A percentile compares a stretch with the other conserved stretches of the same genome.
These are phyloP conservation scores for Nycticebus coucang DNA, from an alignment of 2,113 vertebrate species.

Conservation along the genomic window DNA sequence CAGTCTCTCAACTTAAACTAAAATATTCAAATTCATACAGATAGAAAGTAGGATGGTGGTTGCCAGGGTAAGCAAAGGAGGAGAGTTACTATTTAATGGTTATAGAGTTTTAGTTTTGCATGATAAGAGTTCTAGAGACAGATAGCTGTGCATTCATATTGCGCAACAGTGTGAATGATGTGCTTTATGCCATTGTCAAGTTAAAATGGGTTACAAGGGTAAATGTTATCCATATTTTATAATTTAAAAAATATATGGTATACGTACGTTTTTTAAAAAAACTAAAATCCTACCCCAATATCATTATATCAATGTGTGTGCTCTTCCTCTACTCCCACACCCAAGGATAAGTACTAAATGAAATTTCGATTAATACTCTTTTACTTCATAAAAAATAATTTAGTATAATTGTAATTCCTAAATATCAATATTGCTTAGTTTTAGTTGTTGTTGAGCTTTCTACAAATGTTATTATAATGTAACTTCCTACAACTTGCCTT, in stretches of 20 bases:
- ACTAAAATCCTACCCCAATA: neutral
- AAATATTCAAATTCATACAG: neutral
- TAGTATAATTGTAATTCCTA: neutral
- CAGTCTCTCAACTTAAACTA: neutral
- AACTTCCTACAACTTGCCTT: neutral
- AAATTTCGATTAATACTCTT: slow-evolving; percentile 4
- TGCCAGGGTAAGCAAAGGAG: neutral
- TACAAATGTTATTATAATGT: neutral
- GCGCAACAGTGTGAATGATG: neutral
- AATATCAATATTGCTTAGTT: neutral
- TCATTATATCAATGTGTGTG: neutral
- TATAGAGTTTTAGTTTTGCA: neutral
- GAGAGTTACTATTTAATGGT: neutral
- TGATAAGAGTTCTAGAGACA: neutral
- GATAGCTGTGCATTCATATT: neutral
- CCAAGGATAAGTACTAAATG: neutral
- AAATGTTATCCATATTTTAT: slow-evolving; percentile 16
- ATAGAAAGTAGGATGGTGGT: neutral
- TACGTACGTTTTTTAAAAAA: neutral
- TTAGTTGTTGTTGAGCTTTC: neutral
- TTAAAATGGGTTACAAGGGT: neutral
- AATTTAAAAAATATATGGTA: neutral
- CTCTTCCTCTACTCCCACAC: neutral
- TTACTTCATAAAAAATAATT: slow-evolving; percentile 9
- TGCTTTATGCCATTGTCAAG: neutral